Evolutionary conservation across 2,888 invertebrate genomes (phyloP).

Genomic region (Cacoxenus indagator): DNA sequence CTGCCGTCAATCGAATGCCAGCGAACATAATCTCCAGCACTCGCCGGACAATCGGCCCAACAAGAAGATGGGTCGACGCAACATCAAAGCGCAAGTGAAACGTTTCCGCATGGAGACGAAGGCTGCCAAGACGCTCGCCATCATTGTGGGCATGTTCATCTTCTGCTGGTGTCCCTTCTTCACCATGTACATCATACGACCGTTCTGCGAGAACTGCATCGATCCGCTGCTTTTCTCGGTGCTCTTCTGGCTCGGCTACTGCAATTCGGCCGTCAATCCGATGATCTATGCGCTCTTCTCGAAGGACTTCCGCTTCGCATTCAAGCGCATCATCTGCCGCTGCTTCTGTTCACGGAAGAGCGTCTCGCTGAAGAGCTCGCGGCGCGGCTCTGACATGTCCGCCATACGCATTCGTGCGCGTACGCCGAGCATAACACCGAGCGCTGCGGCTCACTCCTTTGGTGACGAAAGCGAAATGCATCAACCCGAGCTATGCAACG

Average conservation of each 20-base stretch:
- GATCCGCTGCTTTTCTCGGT: constrained; percentile 89
- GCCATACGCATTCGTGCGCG: constrained; percentile 72
- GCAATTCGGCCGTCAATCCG: constrained; percentile 96
- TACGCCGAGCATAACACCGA: constrained; percentile 74
- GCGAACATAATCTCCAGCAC: constrained; percentile 57
- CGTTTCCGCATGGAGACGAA: constrained; percentile 96
- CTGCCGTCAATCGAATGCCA: constrained; percentile 60
- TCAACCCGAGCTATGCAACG: constrained; percentile 67
- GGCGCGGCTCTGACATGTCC: constrained; percentile 75
- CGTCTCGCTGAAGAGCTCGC: constrained; percentile 69
- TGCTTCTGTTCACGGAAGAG: constrained; percentile 78
- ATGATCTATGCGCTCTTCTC: constrained; percentile 95
- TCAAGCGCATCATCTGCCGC: constrained; percentile 91
- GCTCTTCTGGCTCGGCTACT: constrained; percentile 97
- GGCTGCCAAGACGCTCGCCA: constrained; percentile 95
- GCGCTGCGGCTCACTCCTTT: constrained; percentile 72
- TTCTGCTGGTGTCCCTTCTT: constrained; percentile 98
- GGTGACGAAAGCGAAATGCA: constrained; percentile 74
- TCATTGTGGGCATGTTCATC: constrained; percentile 97
- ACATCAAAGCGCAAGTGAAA: constrained; percentile 92
- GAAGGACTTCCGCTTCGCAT: constrained; percentile 94
- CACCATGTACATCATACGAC: constrained; percentile 91
- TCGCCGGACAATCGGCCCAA: constrained; percentile 71
- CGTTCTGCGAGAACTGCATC: constrained; percentile 89
- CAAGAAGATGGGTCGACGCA: constrained; percentile 87